phyloP scores from a whole-genome alignment of 2,113 vertebrate genomes.

The Rhombomys opimus region DNA sequence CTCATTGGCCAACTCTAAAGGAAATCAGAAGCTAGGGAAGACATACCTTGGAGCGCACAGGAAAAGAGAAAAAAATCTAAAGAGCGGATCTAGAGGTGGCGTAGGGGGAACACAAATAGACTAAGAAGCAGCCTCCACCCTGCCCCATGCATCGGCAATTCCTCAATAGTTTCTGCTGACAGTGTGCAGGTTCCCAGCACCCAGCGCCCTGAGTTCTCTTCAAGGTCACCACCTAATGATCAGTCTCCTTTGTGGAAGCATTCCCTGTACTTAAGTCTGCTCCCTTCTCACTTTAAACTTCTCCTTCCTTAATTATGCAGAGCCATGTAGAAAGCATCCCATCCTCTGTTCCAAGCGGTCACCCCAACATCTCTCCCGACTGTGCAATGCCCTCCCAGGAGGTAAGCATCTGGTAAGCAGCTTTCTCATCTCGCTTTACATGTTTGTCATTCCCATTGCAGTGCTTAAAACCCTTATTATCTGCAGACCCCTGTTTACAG shows the following conservation, averaged over 20 bases:
- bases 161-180: not conserved
- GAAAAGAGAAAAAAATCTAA: not conserved
- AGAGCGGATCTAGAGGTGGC: no score
- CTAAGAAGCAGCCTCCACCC: no score
- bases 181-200: not conserved
- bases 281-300: not conserved
- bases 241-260: not conserved
- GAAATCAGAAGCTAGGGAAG: not conserved
- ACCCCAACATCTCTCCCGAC: accelerated
- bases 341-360: not conserved
- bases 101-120: not conserved
- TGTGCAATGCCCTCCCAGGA: accelerated
- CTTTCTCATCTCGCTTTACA: not conserved
- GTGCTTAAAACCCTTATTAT: not conserved
- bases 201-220: not conserved
- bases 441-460: not conserved
- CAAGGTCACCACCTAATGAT: not conserved
- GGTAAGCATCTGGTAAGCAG: not conserved
- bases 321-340: not conserved
- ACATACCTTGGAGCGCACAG: not conserved
- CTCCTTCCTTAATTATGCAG: not conserved
- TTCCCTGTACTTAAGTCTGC: not conserved
- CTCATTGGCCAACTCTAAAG: not conserved
- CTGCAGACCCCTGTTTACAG: not conserved
- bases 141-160: not conserved